Percentiles rank a stretch among this genome's conserved stretches.
Evolutionary conservation across 2,113 vertebrate genomes (phyloP).

Genomic region (Notarius lentiginosus): DNA sequence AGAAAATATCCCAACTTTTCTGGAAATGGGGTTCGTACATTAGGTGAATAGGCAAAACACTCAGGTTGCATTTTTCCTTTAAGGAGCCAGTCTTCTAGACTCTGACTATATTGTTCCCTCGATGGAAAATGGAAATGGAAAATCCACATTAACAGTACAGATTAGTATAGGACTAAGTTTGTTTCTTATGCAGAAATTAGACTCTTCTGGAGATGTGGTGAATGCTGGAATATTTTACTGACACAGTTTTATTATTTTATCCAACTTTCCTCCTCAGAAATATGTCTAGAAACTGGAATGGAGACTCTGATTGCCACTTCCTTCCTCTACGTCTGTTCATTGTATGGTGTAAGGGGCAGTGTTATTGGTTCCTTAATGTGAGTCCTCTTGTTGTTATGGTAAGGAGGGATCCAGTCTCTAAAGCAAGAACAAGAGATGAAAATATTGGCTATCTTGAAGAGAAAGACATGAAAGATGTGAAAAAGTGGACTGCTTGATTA

Average conservation of each 20-base stretch:
- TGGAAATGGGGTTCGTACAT: not conserved
- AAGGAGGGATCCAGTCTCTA: not conserved
- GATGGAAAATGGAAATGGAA: not conserved
- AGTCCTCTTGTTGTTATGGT: constrained; percentile 11
- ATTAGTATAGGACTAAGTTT: not conserved
- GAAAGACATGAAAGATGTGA: not conserved
- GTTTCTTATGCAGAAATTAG: not conserved
- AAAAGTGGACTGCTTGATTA: not conserved
- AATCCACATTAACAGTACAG: not conserved
- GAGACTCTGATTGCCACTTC: constrained; percentile 30
- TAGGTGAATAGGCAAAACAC: not conserved
- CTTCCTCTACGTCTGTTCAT: constrained; percentile 41
- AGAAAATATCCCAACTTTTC: too few relatives aligned
- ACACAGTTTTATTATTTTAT: not conserved
- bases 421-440: not conserved
- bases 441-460: not conserved
- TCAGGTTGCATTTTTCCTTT: not conserved
- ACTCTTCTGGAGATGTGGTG: not conserved
- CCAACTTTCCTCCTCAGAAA: constrained; percentile 17
- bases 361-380: constrained; percentile 3
- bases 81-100: not conserved
- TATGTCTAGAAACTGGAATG: constrained; percentile 29
- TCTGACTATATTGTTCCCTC: not conserved
- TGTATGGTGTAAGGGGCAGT: constrained; percentile 19
- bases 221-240: not conserved